Base-by-base conservation (phyloP, 2,888 invertebrate genomes). In the Dascillus cervinus region DNA sequence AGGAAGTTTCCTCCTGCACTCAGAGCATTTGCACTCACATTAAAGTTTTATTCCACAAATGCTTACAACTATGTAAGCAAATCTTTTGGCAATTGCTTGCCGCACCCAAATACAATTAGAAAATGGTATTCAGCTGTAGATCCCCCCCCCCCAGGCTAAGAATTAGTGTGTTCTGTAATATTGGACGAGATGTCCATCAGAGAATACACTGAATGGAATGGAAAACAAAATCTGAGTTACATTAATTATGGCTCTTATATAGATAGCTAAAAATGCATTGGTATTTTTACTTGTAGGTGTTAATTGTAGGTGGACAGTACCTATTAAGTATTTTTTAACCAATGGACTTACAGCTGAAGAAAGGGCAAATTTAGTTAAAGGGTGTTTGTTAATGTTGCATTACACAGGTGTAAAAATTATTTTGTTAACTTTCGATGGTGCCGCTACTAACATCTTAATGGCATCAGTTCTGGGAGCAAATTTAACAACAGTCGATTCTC, bases 41-140 rank as follows among this genome's bases (percentile, higher is more conserved):
- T n/a, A n/a, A n/a, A n/a, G n/a, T n/a, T n/a, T n/a, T n/a, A n/a
- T n/a, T n/a, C n/a, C n/a, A n/a, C n/a, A 46, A 39, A 30, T n/a
- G 50, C 50, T 5, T 50, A 52, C 25, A 28, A 30, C 11, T 47
- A 39, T 41, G 38, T 53, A 1, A 22, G 50, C 6, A 36, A 43
- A 29, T 32, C 27, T 4, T 53, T 54, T 34, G 17, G 26, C 9
- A 42, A 36, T 4, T 38, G 40, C n/a, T n/a, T n/a, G n/a, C n/a
- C n/a, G n/a, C n/a, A n/a, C n/a, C n/a, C n/a, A n/a, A n/a, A n/a
- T n/a, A n/a, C n/a, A n/a, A n/a, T n/a, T n/a, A n/a, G n/a, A n/a
- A n/a, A n/a, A n/a, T n/a, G n/a, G n/a, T n/a, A 44, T 15, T 8
- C 13, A 3, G 17, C 25, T 2, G 32, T 49, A 21, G 35, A 47